Base-by-base conservation (phyloP, 1,140 invertebrate genomes). In the Solenopsis invicta region DNA sequence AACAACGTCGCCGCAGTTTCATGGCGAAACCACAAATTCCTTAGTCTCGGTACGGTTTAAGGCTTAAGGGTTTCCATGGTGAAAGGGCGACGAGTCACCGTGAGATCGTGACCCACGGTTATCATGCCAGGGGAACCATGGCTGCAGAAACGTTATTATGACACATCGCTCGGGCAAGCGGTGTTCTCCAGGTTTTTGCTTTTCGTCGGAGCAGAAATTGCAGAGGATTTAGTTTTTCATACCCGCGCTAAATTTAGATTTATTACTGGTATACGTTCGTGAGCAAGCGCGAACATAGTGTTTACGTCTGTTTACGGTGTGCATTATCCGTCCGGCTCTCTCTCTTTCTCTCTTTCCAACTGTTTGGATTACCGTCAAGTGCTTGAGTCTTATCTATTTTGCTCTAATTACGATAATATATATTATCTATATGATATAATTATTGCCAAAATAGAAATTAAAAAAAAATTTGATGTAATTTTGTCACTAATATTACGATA, bases 171-270 rank as follows among this genome's bases (percentile, higher is more conserved):
- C 81, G n/a, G 34, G 76, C 81, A 54, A 77, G 69, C 64, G 71
- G 41, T 41, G 81, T 61, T 87, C 69, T 87, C 69, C 5, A 78
- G 72, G 72, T 86, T 88, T 87, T 88, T 88, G 84, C 84, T 45
- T 78, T 34, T 48, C 54, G 87, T 52, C 84, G 71, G 18, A 52
- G 52, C 87, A 76, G 87, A 86, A 88, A 88, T 88, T 88, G 87
- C 87, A 61, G 87, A 56, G 87, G 87, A 88, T 88, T 88, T 88
- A 86, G 87, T 88, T 88, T 88, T 86, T 88, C 37, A 54, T 86
- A 37, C 21, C 45, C 69, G 84, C 62, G 59, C 50, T 87, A 88
- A 88, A 88, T 88, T 88, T 88, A 86, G 74, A 88, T 88, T 88
- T 88, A 88, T 88, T 69, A 71, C 74, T n/a, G 56, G 34, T 52